Evolutionary conservation across 2,888 invertebrate species (phyloP).

Genomic region (Chouioia cunea): DNA sequence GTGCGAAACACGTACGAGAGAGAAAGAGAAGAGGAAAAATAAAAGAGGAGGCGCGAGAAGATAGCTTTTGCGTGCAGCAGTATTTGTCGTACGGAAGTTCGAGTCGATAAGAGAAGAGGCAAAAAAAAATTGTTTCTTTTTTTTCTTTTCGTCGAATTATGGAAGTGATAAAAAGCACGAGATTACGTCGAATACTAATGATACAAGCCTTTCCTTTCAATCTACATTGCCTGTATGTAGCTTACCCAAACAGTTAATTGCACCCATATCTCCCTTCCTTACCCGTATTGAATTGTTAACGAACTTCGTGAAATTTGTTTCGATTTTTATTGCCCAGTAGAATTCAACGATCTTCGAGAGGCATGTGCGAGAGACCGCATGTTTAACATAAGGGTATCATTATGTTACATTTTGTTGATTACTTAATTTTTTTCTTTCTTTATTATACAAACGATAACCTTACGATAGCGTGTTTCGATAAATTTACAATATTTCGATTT

Average conservation of each 20-base stretch:
- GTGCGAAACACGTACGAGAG: not conserved
- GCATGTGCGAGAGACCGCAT: conserved; percentile 2
- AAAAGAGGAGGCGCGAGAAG: not conserved
- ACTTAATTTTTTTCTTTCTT: too few relatives aligned
- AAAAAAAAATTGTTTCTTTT: not conserved
- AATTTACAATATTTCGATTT: not conserved
- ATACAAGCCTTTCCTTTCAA: conserved; percentile 44
- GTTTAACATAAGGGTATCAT: conserved; percentile 11
- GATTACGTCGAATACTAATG: conserved; percentile 42
- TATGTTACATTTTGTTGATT: not conserved
- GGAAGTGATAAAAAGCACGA: conserved; percentile 30
- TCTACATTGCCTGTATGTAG: conserved; percentile 30
- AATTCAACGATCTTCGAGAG: too few relatives aligned
- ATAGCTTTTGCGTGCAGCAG: conserved; percentile 19
- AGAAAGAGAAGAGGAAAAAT: not conserved
- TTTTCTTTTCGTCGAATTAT: conserved; percentile 17
- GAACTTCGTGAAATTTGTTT: conserved; percentile 37
- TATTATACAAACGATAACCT: not conserved
- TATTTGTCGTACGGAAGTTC: conserved; percentile 41
- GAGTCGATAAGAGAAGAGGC: conserved; percentile 19
- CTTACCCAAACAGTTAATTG: conserved; percentile 33
- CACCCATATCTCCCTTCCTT: conserved; percentile 9
- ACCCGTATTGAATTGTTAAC: conserved; percentile 44
- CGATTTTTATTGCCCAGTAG: conserved; percentile 30
- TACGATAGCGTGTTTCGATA: not conserved